A percentile compares a stretch with the other conserved stretches of the same genome.
These are phyloP conservation scores for Epizoanthus ramosus DNA, from an alignment of 92 coral and sea anemone species.

Conservation along the genomic window DNA sequence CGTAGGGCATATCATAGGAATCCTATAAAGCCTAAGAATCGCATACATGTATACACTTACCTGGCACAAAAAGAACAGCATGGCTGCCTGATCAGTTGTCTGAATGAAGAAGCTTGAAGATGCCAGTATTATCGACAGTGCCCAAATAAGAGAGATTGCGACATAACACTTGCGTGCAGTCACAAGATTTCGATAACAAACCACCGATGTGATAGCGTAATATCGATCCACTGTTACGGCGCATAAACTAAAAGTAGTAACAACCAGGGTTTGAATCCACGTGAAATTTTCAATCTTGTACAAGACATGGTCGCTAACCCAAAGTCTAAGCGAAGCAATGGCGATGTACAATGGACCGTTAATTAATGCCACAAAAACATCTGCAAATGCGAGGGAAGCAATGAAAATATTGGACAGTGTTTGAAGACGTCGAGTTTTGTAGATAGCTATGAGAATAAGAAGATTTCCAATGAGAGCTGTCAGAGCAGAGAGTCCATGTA, in stretches of 20 bases:
- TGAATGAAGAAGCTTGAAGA: constrained; percentile 26
- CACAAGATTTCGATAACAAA: constrained; percentile 28
- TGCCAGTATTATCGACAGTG: constrained; percentile 35
- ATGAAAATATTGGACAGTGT: constrained; percentile 52
- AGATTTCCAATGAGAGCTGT: constrained; percentile 40
- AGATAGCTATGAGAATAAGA: constrained; percentile 35
- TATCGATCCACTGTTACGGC: constrained; percentile 55
- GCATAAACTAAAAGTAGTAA: constrained; percentile 44
- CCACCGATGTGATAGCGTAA: constrained; percentile 40
- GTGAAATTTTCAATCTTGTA: constrained; percentile 51
- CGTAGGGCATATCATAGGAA: too few relatives aligned
- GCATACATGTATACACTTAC: background rate
- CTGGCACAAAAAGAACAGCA: constrained; percentile 16
- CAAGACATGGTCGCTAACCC: constrained; percentile 38
- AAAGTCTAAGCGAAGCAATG: constrained; percentile 27
- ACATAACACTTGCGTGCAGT: constrained; percentile 14
- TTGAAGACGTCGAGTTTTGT: constrained; percentile 33
- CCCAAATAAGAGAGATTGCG: constrained; percentile 27
- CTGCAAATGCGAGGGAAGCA: constrained; percentile 55
- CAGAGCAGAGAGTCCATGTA: constrained; percentile 38
- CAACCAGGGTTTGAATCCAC: constrained; percentile 55
- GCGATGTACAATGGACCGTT: constrained; percentile 51
- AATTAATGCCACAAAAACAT: constrained; percentile 43
- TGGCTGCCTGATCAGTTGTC: background rate
- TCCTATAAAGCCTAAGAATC: too few relatives aligned